Evolutionary conservation across 2,888 invertebrate genomes (phyloP).

Genomic region (Hesperia comma): DNA sequence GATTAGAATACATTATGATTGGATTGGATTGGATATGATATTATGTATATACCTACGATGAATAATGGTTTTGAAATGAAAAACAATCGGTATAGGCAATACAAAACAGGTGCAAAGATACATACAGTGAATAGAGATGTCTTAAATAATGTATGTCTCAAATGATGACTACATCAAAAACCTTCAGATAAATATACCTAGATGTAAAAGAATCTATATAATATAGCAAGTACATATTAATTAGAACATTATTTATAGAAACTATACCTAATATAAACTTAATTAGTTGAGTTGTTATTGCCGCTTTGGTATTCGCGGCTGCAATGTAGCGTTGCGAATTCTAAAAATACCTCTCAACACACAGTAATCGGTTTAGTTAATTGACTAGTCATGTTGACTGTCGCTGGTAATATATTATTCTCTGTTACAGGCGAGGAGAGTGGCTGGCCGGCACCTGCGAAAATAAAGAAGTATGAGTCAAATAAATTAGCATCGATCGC

Average conservation of each 20-base stretch:
- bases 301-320: slow-evolving; percentile 29
- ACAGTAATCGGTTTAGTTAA: slow-evolving; percentile 38
- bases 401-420: slow-evolving; percentile 38
- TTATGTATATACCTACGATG: too few species aligned
- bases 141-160: too few species aligned
- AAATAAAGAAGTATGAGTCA: slow-evolving; percentile 48
- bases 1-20: too few species aligned
- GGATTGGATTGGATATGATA: too few species aligned
- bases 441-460: slow-evolving; percentile 51
- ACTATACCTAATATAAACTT: slow-evolving; percentile 13
- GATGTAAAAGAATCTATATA: too few species aligned
- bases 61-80: too few species aligned
- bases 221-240: too few species aligned
- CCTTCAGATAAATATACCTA: too few species aligned
- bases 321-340: slow-evolving; percentile 31
- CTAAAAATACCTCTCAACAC: slow-evolving; percentile 38
- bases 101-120: too few species aligned
- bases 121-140: too few species aligned
- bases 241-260: background rate
- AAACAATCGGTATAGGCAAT: too few species aligned
- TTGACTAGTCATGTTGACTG: slow-evolving; percentile 35
- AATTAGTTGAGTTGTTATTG: slow-evolving; percentile 30
- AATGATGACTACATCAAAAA: too few species aligned
- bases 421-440: slow-evolving; percentile 35
- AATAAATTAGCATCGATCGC: slow-evolving; percentile 44